A percentile compares a stretch with the other conserved stretches of the same genome.
phyloP scores from a whole-genome alignment of 1,140 invertebrate genomes.

The Drosophila dunni region DNA sequence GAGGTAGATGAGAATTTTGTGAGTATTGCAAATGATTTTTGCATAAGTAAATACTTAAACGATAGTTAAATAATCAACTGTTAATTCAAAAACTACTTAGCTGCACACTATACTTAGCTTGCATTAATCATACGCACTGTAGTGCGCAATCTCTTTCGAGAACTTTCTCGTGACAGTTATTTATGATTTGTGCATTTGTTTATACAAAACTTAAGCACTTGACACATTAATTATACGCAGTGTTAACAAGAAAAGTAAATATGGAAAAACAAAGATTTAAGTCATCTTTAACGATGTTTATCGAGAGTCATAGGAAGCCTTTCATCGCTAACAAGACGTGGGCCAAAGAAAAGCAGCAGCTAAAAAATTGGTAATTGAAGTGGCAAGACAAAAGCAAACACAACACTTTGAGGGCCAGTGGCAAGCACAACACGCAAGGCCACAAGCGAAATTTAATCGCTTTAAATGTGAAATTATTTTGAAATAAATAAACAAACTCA shows the following conservation, averaged over 20 bases:
- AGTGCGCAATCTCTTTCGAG: not conserved
- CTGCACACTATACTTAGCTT: not conserved
- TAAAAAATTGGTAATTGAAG: slow-evolving; percentile 47
- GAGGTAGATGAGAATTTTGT: slow-evolving; percentile 11
- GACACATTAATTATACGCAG: slow-evolving; percentile 29
- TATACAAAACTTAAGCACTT: not conserved
- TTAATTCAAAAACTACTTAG: not conserved
- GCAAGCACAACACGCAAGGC: slow-evolving; percentile 46
- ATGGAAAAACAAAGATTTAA: slow-evolving; percentile 11
- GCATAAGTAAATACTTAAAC: slow-evolving; percentile 16
- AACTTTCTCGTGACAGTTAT: not conserved
- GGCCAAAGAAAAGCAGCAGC: slow-evolving; percentile 14
- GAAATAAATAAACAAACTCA: slow-evolving; percentile 48
- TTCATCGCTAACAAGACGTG: slow-evolving; percentile 21
- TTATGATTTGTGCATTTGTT: slow-evolving; percentile 2
- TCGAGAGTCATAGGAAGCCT: slow-evolving; percentile 12
- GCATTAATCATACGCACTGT: slow-evolving; percentile 57
- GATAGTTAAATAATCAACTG: not conserved
- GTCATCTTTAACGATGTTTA: slow-evolving; percentile 35
- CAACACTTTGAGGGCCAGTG: slow-evolving; percentile 19
- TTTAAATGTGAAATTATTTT: slow-evolving; percentile 77
- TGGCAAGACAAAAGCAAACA: slow-evolving; percentile 38
- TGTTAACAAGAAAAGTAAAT: slow-evolving; percentile 12
- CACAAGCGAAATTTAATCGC: slow-evolving; percentile 78
- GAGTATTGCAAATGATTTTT: slow-evolving; percentile 38